Conservation (phyloP, 2,113 vertebrate species). For the Neogobius melanostomus region DNA sequence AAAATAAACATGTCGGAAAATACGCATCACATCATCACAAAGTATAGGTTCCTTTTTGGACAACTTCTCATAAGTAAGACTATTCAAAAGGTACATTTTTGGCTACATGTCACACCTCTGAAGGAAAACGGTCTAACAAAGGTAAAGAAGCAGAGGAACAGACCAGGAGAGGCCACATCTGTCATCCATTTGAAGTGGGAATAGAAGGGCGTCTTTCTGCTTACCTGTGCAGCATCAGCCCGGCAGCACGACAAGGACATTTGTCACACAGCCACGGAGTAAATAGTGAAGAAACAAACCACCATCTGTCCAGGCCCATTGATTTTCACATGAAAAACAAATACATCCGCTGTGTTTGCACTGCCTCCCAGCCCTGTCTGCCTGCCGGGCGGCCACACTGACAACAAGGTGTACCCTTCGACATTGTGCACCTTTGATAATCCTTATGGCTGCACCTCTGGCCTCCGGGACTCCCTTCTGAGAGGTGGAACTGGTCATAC, state of each 20-base stretch:
- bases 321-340: constrained; percentile 76
- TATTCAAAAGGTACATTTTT: not conserved
- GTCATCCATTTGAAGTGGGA: constrained; percentile 47
- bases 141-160: constrained; percentile 17
- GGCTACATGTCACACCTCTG: not conserved
- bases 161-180: constrained; percentile 36
- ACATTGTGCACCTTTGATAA: constrained; percentile 62
- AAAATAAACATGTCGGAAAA: too few relatives aligned
- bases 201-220: constrained; percentile 41
- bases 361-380: constrained; percentile 52
- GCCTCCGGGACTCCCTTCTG: constrained; percentile 33
- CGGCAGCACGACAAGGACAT: constrained; percentile 56
- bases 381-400: constrained; percentile 40
- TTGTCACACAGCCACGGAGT: constrained; percentile 62
- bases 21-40: too few relatives aligned
- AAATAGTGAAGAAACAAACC: constrained; percentile 71
- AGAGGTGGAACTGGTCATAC: constrained; percentile 26
- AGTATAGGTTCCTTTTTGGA: not conserved
- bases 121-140: not conserved
- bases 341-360: constrained; percentile 67
- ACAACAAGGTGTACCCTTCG: constrained; percentile 58
- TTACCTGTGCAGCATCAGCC: constrained; percentile 61
- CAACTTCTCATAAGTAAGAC: not conserved
- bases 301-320: constrained; percentile 71
- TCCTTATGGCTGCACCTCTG: constrained; percentile 36